Percentiles rank a stretch among this genome's conserved stretches.
phyloP scores from a whole-genome alignment of 2,888 invertebrate species.

The Trachelus iudaicus region DNA sequence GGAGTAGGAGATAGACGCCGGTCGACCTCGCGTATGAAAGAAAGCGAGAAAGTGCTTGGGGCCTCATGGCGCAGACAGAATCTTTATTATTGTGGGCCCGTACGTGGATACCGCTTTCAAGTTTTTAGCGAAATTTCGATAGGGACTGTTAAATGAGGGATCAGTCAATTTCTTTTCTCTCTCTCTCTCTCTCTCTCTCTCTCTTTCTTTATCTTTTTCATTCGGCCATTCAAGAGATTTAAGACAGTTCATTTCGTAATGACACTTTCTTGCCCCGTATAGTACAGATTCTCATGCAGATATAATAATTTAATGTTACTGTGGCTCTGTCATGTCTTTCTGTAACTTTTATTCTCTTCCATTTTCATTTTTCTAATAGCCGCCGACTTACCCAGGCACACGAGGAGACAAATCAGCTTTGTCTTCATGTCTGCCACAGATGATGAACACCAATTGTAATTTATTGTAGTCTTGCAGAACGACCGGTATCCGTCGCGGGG shows the following conservation, averaged over 20 bases:
- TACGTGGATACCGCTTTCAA: constrained; percentile 25
- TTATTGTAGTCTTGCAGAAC: neutral
- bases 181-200: neutral
- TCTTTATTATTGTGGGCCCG: constrained; percentile 26
- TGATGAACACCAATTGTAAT: neutral
- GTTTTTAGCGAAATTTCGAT: constrained; percentile 24
- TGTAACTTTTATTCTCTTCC: neutral
- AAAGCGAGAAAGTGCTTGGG: constrained; percentile 58
- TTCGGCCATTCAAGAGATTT: neutral
- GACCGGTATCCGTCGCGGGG: neutral
- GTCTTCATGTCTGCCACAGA: constrained; percentile 44
- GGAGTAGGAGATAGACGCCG: constrained; percentile 33
- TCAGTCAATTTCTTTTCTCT: neutral
- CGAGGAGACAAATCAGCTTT: constrained; percentile 47
- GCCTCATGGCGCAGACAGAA: constrained; percentile 11
- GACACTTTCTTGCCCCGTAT: neutral
- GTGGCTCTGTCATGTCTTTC: neutral
- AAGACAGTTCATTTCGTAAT: neutral
- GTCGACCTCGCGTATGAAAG: constrained; percentile 58
- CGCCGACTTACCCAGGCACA: constrained; percentile 53
- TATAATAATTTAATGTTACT: neutral
- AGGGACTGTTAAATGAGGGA: neutral
- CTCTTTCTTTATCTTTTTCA: neutral
- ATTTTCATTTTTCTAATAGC: neutral
- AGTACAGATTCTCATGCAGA: neutral